These are phyloP conservation scores for Plebejus anna DNA, from an alignment of 2,888 invertebrate genomes.

Conservation along the genomic window DNA sequence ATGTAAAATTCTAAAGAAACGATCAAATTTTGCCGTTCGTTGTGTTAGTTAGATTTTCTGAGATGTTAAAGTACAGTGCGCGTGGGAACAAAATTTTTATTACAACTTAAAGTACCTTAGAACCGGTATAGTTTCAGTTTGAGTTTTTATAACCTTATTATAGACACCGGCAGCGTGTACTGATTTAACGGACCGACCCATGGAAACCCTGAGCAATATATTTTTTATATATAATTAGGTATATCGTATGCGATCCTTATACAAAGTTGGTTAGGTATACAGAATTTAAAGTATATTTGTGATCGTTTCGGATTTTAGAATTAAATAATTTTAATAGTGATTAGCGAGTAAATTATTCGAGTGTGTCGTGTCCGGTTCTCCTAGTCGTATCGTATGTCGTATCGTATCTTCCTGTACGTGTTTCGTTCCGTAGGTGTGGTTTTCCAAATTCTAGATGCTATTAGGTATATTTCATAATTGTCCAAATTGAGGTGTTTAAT, in stretches of 20 bases:
- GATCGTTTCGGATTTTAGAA: constrained; percentile 62
- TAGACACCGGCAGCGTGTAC: constrained; percentile 56
- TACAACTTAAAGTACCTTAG: constrained; percentile 36
- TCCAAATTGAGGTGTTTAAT: constrained; percentile 46
- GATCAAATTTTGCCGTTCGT: constrained; percentile 38
- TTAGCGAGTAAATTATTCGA: constrained; percentile 47
- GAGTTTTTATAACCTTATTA: constrained; percentile 45
- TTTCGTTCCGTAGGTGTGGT: constrained; percentile 62
- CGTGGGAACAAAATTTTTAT: constrained; percentile 49
- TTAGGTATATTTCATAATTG: constrained; percentile 42
- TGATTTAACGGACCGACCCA: constrained; percentile 74
- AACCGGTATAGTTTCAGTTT: constrained; percentile 40
- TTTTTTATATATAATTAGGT: constrained; percentile 75
- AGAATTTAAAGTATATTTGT: constrained; percentile 65
- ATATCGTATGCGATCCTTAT: constrained; percentile 67
- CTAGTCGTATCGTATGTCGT: constrained; percentile 47
- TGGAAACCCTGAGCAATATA: constrained; percentile 77
- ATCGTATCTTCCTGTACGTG: constrained; percentile 54
- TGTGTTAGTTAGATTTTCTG: constrained; percentile 33
- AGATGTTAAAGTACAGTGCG: constrained; percentile 41
- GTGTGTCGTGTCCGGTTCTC: constrained; percentile 67
- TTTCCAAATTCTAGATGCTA: constrained; percentile 59
- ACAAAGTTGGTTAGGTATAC: constrained; percentile 68
- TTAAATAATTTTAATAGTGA: constrained; percentile 57
- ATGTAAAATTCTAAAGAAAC: constrained; percentile 36